These are phyloP conservation scores for Marmota monax DNA, from an alignment of 2,113 vertebrate species.

Conservation along the genomic window DNA sequence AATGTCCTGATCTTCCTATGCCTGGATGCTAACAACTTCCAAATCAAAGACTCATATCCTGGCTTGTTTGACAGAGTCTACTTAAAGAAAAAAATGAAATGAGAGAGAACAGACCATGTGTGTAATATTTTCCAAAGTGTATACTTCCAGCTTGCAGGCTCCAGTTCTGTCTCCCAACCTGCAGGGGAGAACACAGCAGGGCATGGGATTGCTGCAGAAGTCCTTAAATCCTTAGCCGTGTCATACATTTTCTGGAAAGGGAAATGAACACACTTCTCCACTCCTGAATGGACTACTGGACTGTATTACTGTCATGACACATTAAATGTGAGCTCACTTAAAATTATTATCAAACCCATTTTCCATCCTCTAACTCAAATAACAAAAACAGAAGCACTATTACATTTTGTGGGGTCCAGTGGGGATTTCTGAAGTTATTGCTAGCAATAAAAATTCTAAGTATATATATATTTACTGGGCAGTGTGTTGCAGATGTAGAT, in stretches of 20 bases:
- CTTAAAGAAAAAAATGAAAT: conserved; percentile 78
- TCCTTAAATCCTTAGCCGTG: background rate
- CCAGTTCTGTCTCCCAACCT: background rate
- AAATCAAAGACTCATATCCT: conserved; percentile 89
- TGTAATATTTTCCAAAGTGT: background rate
- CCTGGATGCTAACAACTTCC: conserved; percentile 88
- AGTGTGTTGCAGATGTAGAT: background rate
- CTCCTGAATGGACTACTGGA: background rate
- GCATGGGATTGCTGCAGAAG: background rate
- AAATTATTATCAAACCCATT: background rate
- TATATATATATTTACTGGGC: background rate
- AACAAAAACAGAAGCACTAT: background rate
- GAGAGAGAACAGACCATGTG: background rate
- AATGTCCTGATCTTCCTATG: conserved; percentile 91
- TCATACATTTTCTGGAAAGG: background rate
- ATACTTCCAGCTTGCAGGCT: background rate
- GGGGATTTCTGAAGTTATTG: conserved; percentile 19
- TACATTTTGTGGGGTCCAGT: background rate
- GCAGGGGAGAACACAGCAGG: background rate
- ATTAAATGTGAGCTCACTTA: background rate
- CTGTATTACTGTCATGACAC: background rate
- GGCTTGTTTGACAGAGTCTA: conserved; percentile 91
- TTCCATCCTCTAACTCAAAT: background rate
- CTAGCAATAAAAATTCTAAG: background rate
- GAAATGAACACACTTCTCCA: background rate